Conservation (phyloP, 2,797 vertebrate species). For the Pelodytes ibericus region DNA sequence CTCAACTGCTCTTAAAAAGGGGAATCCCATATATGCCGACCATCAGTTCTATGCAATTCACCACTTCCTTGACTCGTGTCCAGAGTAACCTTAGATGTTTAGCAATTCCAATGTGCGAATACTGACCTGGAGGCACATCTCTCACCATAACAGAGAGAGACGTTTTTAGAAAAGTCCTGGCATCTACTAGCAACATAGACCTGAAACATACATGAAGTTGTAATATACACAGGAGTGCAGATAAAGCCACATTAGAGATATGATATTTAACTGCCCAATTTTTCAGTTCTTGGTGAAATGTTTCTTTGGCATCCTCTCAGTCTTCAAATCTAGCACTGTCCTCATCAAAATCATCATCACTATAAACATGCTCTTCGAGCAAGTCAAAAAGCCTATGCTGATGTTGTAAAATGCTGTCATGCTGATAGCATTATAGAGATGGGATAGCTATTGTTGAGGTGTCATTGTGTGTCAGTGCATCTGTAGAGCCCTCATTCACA, state of each 20-base stretch:
- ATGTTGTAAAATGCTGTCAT: conserved; percentile 5
- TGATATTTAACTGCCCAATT: conserved; percentile 9
- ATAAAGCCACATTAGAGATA: conserved; percentile 13
- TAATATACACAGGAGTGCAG: conserved; percentile 9
- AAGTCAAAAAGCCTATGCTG: conserved; percentile 1
- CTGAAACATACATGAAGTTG: conserved; percentile 5
- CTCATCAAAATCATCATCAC: conserved; percentile 14
- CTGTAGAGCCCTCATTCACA: no score
- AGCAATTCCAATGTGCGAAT: conserved; percentile 8
- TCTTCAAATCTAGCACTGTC: conserved; percentile 8
- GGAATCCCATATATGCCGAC: not conserved
- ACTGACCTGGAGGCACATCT: not conserved
- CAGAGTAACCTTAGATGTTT: not conserved
- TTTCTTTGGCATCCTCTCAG: conserved; percentile 3
- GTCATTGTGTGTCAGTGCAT: no score
- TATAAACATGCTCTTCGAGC: not conserved
- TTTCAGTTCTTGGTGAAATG: conserved; percentile 9
- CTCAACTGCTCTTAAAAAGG: conserved; percentile 1
- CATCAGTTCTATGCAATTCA: not conserved
- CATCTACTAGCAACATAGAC: conserved; percentile 8
- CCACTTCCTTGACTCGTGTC: not conserved
- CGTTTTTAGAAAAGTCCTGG: conserved; percentile 10
- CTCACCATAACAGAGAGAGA: conserved; percentile 1
- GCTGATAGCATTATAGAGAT: conserved; percentile 1
- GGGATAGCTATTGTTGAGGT: conserved; percentile 6